Evolutionary conservation across 1,140 invertebrate genomes (phyloP), one percentile per base, ranked within the genome.

Genomic region (Pachypsylla venusta): DNA sequence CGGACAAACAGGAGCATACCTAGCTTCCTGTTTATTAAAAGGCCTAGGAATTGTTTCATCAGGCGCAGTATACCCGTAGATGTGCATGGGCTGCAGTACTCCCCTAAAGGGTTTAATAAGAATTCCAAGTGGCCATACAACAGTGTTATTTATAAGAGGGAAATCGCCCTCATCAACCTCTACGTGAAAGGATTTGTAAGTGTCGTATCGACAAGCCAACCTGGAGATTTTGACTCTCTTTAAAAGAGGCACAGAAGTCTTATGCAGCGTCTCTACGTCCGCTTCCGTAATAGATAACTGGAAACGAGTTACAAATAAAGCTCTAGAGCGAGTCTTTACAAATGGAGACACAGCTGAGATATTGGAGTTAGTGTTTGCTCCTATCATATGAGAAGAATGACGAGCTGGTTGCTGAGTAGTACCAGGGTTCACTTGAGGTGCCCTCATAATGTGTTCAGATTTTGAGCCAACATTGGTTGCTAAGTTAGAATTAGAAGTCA

Each of bases 141-240:
- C 16, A 10, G 42, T 48, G n/a, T 48, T 48, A 19, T 48, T 48
- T n/a, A 48, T 48, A 22, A 48, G 42, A 48, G 42, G 42, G n/a
- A 48, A 48, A 19, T 48, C 42, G 4, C n/a, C 5, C n/a, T 10
- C 12, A 2, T 14, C 14, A 7, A 25, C 24, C 20, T 55, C 12
- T 10, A 26, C 16, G 24, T 16, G 24, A 24, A 28, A 28, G 16
- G 54, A 26, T 7, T 14, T 25, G 16, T 25, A 25, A 16, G 4
- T 48, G 22, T n/a, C 22, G 5, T 5, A 19, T n/a, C 42, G 5
- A 19, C n/a, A 19, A 5, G 42, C 42, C 5, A 48, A 22, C 16
- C 16, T 4, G 4, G 42, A 48, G 16, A 48, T 22, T 22, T 48
- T 48, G 42, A 48, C 16, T 4, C 22, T 22, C 16, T 22, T n/a